Base-by-base conservation (phyloP, 2,888 invertebrate species). In the Trichopoda pennipes region DNA sequence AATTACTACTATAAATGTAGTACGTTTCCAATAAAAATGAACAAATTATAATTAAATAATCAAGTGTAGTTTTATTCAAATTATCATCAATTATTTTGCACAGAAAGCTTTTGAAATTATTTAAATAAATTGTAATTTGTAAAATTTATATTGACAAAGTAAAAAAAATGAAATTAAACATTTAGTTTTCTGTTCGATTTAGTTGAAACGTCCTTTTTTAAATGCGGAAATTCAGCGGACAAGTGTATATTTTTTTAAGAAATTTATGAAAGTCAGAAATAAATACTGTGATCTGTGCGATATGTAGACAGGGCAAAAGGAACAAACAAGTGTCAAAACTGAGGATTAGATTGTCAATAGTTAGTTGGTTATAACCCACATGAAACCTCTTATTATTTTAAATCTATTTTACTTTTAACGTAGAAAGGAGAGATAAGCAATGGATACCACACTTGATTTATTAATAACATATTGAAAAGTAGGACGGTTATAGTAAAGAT, bases 401-500 rank as follows among this genome's bases (percentile, higher is more conserved):
- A 38, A 8, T 38, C 12, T 38, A 12, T 38, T 38, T 38, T 12
- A 38, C 10, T 38, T 12, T 38, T 38, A 3, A 6, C 0, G 38
- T 6, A 38, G 4, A 44, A n/a, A n/a, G 42, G 4, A 16, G 4
- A n/a, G 42, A 44, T n/a, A 6, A 6, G 8, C 4, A 8, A 28
- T 3, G 2, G 28, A 3, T 28, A n/a, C 72, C 21, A 63, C 55
- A 58, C 49, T 51, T 66, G 42, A 58, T 14, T 64, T 51, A 58
- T 58, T 66, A 9, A 21, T 56, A 51, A 56, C 64, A 64, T 51
- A 44, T n/a, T 64, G 53, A 80, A 47, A 44, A 47, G 58, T 53
- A 64, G 75, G 28, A 64, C 69, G 64, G 69, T 75, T 70, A 80
- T 80, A 51, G 58, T 35, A 23, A 28, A 53, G 53, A 44, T 63